phyloP scores from a whole-genome alignment of 2,113 vertebrate species.

The Lepisosteus osseus region DNA sequence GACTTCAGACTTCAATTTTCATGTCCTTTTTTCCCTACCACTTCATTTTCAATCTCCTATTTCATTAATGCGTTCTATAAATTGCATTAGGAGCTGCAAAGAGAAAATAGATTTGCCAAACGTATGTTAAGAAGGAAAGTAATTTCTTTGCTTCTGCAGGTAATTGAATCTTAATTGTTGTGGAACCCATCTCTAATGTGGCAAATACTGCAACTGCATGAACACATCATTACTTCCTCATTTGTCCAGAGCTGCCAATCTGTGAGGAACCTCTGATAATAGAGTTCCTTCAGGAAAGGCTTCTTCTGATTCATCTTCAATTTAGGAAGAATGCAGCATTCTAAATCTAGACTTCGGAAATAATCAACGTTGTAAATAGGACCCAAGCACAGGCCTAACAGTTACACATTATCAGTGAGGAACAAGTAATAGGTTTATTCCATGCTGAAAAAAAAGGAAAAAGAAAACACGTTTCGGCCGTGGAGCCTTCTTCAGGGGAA shows the following conservation, averaged over 20 bases:
- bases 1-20: conserved; percentile 32
- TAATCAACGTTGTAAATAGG: conserved; percentile 11
- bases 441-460: too few relatives aligned
- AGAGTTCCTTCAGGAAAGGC: conserved; percentile 13
- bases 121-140: conserved; percentile 36
- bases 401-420: too few relatives aligned
- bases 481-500: too few relatives aligned
- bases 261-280: background rate
- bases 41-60: conserved; percentile 37
- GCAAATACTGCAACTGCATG: background rate
- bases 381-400: background rate
- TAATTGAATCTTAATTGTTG: conserved; percentile 51
- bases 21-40: conserved; percentile 11
- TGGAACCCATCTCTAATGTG: conserved; percentile 29
- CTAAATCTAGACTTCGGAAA: conserved; percentile 39
- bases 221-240: conserved; percentile 12
- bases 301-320: conserved; percentile 42
- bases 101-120: conserved; percentile 42
- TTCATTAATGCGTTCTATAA: conserved; percentile 41
- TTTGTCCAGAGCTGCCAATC: conserved; percentile 24
- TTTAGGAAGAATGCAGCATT: conserved; percentile 29
- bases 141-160: conserved; percentile 37
- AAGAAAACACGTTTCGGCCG: too few relatives aligned
- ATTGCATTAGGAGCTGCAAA: conserved; percentile 46
- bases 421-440: too few relatives aligned